Conservation (phyloP, 2,888 invertebrate genomes). For the Gymnocheta viridis region DNA sequence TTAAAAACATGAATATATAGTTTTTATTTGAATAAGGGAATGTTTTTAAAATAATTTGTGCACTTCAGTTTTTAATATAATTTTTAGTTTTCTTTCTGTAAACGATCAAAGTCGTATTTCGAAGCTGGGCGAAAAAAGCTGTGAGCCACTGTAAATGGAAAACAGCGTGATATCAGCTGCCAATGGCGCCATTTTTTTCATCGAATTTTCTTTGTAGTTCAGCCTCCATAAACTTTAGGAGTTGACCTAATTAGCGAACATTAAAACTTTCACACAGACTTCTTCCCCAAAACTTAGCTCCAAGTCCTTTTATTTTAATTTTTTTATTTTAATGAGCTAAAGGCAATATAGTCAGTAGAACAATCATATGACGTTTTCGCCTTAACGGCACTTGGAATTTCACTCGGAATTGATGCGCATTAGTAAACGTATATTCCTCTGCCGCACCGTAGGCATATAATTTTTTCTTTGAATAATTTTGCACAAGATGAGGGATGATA, state of each 20-base stretch:
- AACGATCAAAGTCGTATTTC: too few relatives aligned
- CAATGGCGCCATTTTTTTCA: constrained; percentile 94
- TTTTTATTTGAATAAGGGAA: too few relatives aligned
- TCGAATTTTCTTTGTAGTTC: constrained; percentile 90
- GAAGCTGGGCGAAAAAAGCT: too few relatives aligned
- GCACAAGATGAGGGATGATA: too few relatives aligned
- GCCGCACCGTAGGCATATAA: constrained; percentile 83
- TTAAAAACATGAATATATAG: too few relatives aligned
- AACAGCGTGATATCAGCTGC: too few relatives aligned
- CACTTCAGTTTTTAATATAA: too few relatives aligned
- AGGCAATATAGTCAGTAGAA: constrained; percentile 97
- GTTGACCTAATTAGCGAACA: constrained; percentile 90
- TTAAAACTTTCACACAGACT: constrained; percentile 88
- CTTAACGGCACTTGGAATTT: constrained; percentile 92
- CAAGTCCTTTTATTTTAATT: constrained; percentile 95
- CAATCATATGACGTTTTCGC: constrained; percentile 93
- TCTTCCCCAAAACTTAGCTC: constrained; percentile 95
- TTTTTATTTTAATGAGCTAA: too few relatives aligned
- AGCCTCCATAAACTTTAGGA: constrained; percentile 87
- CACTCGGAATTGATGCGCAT: constrained; percentile 92
- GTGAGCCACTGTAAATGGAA: too few relatives aligned
- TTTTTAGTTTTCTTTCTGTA: too few relatives aligned
- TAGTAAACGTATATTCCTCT: constrained; percentile 87
- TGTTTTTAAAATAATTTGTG: too few relatives aligned
- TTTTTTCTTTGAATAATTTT: too few relatives aligned